Percentiles rank a stretch among this genome's conserved stretches.
Conservation (phyloP, 2,888 invertebrate genomes). For the Aleiodes leptofemur region DNA sequence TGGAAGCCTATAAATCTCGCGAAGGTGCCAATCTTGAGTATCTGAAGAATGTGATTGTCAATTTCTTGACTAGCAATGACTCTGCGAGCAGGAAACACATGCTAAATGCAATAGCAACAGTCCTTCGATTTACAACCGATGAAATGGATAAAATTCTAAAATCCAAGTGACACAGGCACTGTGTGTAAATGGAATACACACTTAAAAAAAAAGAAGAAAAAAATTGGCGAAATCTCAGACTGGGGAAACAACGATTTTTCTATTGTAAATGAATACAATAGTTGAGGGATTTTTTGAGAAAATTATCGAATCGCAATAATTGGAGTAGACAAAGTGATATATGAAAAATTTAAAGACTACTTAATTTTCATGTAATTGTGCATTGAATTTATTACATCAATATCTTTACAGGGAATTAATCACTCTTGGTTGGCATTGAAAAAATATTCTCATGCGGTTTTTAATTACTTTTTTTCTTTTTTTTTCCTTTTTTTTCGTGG, state of each 20-base stretch:
- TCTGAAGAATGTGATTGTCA: constrained; percentile 91
- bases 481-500: constrained; percentile 43
- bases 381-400: constrained; percentile 59
- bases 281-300: neutral
- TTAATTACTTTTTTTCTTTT: constrained; percentile 14
- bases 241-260: neutral
- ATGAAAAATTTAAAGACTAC: neutral
- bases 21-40: constrained; percentile 94
- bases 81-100: constrained; percentile 85
- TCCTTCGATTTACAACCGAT: constrained; percentile 85
- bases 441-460: constrained; percentile 61
- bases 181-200: constrained; percentile 16
- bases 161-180: constrained; percentile 54
- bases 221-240: neutral
- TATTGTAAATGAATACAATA: constrained; percentile 10
- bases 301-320: too few relatives aligned
- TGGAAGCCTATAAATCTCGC: constrained; percentile 84
- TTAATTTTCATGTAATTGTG: constrained; percentile 53
- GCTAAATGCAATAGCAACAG: constrained; percentile 92
- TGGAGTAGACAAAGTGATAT: too few relatives aligned
- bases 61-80: constrained; percentile 85
- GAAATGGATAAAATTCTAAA: constrained; percentile 79
- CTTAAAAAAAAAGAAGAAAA: neutral
- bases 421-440: constrained; percentile 58
- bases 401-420: constrained; percentile 57